phyloP scores from a whole-genome alignment of 37 sponge, comb jelly and placozoan genomes.

The Chondrilla cf. caribensis region DNA sequence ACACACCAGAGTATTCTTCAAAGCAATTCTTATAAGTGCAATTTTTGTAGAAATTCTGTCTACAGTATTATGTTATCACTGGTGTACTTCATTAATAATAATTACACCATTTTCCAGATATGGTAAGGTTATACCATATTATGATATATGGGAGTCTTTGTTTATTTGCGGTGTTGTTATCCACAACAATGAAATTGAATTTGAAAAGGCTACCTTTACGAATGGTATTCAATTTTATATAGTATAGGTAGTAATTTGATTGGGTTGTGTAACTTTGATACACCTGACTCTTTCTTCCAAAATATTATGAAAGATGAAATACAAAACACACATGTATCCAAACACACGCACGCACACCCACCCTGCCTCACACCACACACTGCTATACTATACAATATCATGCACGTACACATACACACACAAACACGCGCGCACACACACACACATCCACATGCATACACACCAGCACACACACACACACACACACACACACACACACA shows the following conservation, averaged over 20 bases:
- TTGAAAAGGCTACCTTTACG: too few species aligned
- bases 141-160: slow-evolving; percentile 13
- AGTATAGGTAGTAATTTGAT: too few species aligned
- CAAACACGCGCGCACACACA: slow-evolving; percentile 2
- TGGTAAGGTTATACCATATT: slow-evolving; percentile 97
- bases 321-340: background rate
- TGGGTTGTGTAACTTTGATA: too few species aligned
- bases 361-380: background rate
- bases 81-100: too few species aligned
- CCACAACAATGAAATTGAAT: slow-evolving; percentile 64
- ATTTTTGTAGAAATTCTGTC: too few species aligned
- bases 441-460: background rate
- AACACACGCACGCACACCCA: slow-evolving; percentile 2
- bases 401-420: slow-evolving; percentile 14
- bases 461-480: slow-evolving; percentile 4
- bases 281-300: too few species aligned
- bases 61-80: too few species aligned
- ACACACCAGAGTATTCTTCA: slow-evolving; percentile 73
- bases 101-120: too few species aligned
- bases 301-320: slow-evolving; percentile 6
- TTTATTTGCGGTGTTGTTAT: slow-evolving; percentile 66
- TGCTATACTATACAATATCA: background rate
- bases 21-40: too few species aligned
- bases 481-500: slow-evolving; percentile 17
- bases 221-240: too few species aligned